These are phyloP conservation scores for Penaeus vannamei DNA, from an alignment of 1,140 invertebrate genomes.

Conservation along the genomic window DNA sequence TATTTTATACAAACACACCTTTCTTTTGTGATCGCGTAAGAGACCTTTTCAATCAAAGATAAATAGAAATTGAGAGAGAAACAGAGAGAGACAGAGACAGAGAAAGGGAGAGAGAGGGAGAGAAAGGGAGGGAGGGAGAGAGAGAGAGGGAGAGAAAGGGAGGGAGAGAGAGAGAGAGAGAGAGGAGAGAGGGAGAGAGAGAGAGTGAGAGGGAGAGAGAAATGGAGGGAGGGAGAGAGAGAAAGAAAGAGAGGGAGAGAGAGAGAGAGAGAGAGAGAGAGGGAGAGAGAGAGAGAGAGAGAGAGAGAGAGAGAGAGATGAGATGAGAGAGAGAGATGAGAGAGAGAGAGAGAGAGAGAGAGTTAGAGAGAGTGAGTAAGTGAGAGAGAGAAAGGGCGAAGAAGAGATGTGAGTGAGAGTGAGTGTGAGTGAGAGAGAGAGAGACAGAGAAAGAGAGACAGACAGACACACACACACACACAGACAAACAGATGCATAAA, in stretches of 20 bases:
- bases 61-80: no score
- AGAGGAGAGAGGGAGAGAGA: neutral
- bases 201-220: conserved; percentile 7
- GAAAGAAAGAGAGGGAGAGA: neutral
- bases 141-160: neutral
- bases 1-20: no score
- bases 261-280: neutral
- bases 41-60: no score
- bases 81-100: no score
- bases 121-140: conserved; percentile 9
- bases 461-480: neutral
- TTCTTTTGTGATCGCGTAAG: no score
- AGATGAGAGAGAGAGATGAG: no score
- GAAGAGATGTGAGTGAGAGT: no score
- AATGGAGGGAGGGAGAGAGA: neutral
- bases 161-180: conserved; percentile 20
- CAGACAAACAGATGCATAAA: neutral
- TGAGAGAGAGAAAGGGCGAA: conserved; percentile 19
- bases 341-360: no score
- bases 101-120: neutral
- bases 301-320: no score
- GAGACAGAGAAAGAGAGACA: neutral
- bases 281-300: no score
- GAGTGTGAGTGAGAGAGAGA: neutral
- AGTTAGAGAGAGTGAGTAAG: no score